Base-by-base conservation (phyloP, 2,888 invertebrate genomes). In the Ctena decussata region DNA sequence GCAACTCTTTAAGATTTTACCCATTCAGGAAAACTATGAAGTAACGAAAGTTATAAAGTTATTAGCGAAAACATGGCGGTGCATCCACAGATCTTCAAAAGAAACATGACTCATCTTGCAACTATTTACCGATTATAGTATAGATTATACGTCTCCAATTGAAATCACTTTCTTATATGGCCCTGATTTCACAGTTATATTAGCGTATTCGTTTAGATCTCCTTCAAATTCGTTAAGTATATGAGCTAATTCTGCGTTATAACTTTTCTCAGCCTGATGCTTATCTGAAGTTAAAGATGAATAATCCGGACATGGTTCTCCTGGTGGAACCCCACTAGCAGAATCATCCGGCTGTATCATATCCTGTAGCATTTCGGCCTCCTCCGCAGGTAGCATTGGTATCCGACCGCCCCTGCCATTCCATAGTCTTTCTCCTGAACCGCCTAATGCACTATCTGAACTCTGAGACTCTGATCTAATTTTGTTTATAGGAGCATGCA, bases 371-470 rank as follows among this genome's bases (percentile, higher is more conserved):
- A 85, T 49, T 57, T 87, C 83, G 18, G 80, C 85, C 24, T 85
- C 87, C 30, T 65, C 81, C 41, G 57, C 53, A 6, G 85, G 79
- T 15, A 79, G 27, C 21, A 69, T 27, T 0, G 77, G 65, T 12
- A 78, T 72, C 32, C 77, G 69, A 44, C 80, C 41, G 6, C 79
- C 77, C 39, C 75, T 75, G 27, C 37, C 49, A 39, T 74, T 82
- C 85, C 85, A 88, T 1, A 83, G 76, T 46, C 85, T 76, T 35
- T 77, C 77, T 5, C 88, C 88, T 6, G 88, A 88, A 21, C 85
- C 88, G 30, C 88, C 88, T 41, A 88, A 84, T 44, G 88, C 88
- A 88, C 88, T 88, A 71, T 88, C 88, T 21, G 88, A 88, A 77
- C 88, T 88, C 57, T 88, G 85, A 0, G 88, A 88, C 39, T 82